Evolutionary conservation across 2,888 invertebrate genomes (phyloP).

Genomic region (Argyresthia goedartella): DNA sequence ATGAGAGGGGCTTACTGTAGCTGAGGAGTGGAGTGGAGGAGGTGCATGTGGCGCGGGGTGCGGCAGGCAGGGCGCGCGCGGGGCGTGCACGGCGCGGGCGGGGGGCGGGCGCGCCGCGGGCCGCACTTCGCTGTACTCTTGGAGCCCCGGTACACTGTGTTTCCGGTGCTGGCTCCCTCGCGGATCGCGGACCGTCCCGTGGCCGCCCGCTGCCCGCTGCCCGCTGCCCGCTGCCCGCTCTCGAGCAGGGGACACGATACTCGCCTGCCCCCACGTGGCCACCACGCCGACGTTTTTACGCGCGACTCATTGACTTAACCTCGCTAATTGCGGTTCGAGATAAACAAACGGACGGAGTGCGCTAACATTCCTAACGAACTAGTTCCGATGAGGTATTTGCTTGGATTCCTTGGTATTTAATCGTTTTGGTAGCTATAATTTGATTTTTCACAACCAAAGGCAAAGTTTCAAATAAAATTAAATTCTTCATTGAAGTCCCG

Average conservation of each 20-base stretch:
- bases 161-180: constrained; percentile 65
- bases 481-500: too few relatives aligned
- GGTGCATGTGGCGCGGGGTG: too few relatives aligned
- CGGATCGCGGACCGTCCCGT: constrained; percentile 50
- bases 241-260: constrained; percentile 7
- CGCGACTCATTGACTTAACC: constrained; percentile 6
- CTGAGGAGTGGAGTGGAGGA: constrained; percentile 38
- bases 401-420: too few relatives aligned
- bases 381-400: too few relatives aligned
- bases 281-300: neutral
- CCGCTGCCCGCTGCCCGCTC: constrained; percentile 4
- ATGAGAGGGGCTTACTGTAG: constrained; percentile 63
- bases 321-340: too few relatives aligned
- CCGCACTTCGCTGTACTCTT: constrained; percentile 62
- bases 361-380: too few relatives aligned
- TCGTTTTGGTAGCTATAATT: too few relatives aligned
- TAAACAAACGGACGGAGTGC: too few relatives aligned
- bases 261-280: constrained; percentile 18
- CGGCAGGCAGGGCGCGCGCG: too few relatives aligned
- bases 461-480: too few relatives aligned
- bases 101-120: constrained; percentile 25
- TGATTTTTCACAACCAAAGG: too few relatives aligned
- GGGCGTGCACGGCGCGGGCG: constrained; percentile 25
- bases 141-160: constrained; percentile 68
- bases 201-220: constrained; percentile 31